A percentile compares a stretch with the other conserved stretches of the same genome.
Evolutionary conservation across 2,888 invertebrate species (phyloP).

Genomic region (Drosophila fungiperda): DNA sequence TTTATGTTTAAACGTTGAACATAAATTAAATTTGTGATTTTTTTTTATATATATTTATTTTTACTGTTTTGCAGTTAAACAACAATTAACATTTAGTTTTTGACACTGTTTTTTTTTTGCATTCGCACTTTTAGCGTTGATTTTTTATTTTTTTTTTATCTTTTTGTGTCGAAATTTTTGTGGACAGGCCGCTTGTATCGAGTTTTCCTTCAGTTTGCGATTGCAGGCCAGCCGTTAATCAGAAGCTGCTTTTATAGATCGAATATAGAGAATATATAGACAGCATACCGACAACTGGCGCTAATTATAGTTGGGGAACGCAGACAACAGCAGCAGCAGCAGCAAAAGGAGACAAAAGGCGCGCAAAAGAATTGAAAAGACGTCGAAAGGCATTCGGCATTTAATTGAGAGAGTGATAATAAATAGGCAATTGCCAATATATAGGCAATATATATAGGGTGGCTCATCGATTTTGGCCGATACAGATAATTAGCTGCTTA

Average conservation of each 20-base stretch:
- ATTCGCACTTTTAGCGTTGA: slow-evolving; percentile 56
- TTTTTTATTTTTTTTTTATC: not conserved
- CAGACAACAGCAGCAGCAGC: slow-evolving; percentile 21
- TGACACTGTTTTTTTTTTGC: slow-evolving; percentile 12
- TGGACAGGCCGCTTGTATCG: slow-evolving; percentile 55
- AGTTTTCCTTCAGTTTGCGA: slow-evolving; percentile 55
- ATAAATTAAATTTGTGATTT: slow-evolving; percentile 50
- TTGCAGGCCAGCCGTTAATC: slow-evolving; percentile 42
- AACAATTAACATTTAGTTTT: slow-evolving; percentile 62
- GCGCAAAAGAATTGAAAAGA: slow-evolving; percentile 9
- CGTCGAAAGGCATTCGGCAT: slow-evolving; percentile 50
- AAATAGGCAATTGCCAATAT: slow-evolving; percentile 6
- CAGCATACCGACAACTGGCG: slow-evolving; percentile 34
- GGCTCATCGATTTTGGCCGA: slow-evolving; percentile 10
- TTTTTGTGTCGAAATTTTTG: slow-evolving; percentile 19
- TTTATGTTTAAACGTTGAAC: slow-evolving; percentile 63
- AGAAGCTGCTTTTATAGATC: slow-evolving; percentile 53
- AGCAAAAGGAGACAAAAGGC: slow-evolving; percentile 13
- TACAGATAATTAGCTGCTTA: not conserved
- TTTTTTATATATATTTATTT: slow-evolving; percentile 3
- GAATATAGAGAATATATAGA: slow-evolving; percentile 2
- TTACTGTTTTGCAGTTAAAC: slow-evolving; percentile 31
- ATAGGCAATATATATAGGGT: slow-evolving; percentile 21
- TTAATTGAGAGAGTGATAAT: slow-evolving; percentile 39
- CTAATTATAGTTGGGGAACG: slow-evolving; percentile 51